These are phyloP conservation scores for Drosophila peninsularis DNA, from an alignment of 2,888 invertebrate genomes.

Conservation along the genomic window DNA sequence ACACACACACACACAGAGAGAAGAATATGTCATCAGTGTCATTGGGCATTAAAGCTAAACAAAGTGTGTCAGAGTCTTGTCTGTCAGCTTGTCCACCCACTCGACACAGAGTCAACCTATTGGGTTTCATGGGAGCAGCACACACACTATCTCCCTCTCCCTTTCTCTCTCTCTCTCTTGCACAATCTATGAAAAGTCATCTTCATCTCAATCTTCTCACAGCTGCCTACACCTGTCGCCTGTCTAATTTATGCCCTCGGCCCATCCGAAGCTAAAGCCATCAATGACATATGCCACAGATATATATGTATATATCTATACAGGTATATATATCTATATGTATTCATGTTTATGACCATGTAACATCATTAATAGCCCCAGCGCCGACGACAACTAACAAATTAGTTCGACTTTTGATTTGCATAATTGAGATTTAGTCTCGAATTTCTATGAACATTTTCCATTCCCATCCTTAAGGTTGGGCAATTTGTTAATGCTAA, in stretches of 20 bases:
- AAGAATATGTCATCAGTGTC: conserved; percentile 47
- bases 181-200: conserved; percentile 35
- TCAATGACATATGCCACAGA: conserved; percentile 48
- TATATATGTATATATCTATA: conserved; percentile 25
- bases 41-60: conserved; percentile 57
- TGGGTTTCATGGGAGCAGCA: conserved; percentile 36
- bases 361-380: conserved; percentile 64
- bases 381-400: conserved; percentile 70
- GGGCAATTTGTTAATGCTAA: conserved; percentile 37
- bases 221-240: conserved; percentile 76
- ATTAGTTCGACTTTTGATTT: conserved; percentile 69
- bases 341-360: conserved; percentile 59
- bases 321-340: background rate
- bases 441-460: conserved; percentile 21
- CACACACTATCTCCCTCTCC: background rate
- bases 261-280: conserved; percentile 37
- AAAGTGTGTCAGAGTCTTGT: conserved; percentile 53
- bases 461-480: background rate
- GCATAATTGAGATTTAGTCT: conserved; percentile 69
- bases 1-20: too few species aligned
- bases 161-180: conserved; percentile 15
- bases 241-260: conserved; percentile 66
- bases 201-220: conserved; percentile 52
- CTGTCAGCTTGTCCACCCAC: conserved; percentile 52
- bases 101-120: conserved; percentile 34